A percentile compares a stretch with the other conserved stretches of the same genome.
These are phyloP conservation scores for Petrosia ficiformis DNA, from an alignment of 37 sponge, comb jelly and placozoan genomes.

Conservation along the genomic window DNA sequence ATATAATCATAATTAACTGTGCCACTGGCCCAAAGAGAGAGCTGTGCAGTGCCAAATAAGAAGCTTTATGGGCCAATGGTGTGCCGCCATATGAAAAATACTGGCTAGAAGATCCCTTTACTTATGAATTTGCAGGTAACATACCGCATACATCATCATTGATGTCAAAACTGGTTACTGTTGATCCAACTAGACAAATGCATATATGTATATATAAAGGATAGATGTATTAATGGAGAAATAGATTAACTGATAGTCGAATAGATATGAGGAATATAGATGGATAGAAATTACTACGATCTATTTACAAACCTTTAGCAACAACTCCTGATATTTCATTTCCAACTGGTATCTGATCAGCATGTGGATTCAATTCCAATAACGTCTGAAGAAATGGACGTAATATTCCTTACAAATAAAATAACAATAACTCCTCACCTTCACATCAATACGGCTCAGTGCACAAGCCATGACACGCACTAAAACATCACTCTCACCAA, in stretches of 20 bases:
- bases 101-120: no score
- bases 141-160: slow-evolving; percentile 63
- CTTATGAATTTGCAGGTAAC: no score
- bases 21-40: no score
- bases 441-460: slow-evolving; percentile 48
- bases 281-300: background rate
- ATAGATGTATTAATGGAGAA: no score
- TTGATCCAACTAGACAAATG: slow-evolving; percentile 39
- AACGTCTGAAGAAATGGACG: slow-evolving; percentile 21
- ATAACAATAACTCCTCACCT: slow-evolving; percentile 13
- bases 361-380: slow-evolving; percentile 10
- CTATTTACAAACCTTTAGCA: slow-evolving; percentile 47
- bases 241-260: no score
- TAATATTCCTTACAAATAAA: background rate
- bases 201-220: no score
- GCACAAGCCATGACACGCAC: slow-evolving; percentile 71
- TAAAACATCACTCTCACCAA: slow-evolving; percentile 50
- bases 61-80: no score
- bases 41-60: no score
- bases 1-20: no score
- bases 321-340: slow-evolving; percentile 73
- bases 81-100: no score
- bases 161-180: slow-evolving; percentile 32
- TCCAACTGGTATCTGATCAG: slow-evolving; percentile 69
- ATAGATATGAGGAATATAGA: no score